Conservation (phyloP, 2,888 invertebrate species). For the Plebejus anna region DNA sequence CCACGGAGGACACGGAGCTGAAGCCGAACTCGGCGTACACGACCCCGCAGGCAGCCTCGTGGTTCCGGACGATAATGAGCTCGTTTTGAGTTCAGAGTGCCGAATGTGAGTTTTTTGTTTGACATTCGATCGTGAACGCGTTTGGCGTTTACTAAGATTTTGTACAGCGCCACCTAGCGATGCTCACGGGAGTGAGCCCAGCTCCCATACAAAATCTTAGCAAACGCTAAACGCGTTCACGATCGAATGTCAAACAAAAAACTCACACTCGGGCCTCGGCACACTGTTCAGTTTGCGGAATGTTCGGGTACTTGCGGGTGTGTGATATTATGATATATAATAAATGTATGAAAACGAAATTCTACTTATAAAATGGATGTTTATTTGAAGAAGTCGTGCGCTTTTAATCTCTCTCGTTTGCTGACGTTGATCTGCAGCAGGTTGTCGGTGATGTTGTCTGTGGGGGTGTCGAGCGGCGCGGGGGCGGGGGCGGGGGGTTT, state of each 20-base stretch:
- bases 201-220: too few relatives aligned
- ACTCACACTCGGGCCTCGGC: too few relatives aligned
- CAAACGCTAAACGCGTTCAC: too few relatives aligned
- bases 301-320: not conserved
- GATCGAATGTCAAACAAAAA: too few relatives aligned
- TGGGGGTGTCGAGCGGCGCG: constrained; percentile 33
- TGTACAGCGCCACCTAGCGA: too few relatives aligned
- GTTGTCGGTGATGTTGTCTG: constrained; percentile 86
- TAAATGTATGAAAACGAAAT: not conserved
- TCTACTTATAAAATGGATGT: constrained; percentile 24
- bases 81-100: constrained; percentile 46
- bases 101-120: too few relatives aligned
- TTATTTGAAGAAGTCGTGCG: constrained; percentile 87
- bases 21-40: constrained; percentile 58
- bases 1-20: constrained; percentile 53
- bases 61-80: constrained; percentile 49
- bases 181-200: too few relatives aligned
- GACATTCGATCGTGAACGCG: too few relatives aligned
- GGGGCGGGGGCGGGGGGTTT: constrained; percentile 37
- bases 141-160: too few relatives aligned
- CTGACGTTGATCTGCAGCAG: constrained; percentile 88
- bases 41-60: constrained; percentile 45
- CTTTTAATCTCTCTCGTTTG: constrained; percentile 86
- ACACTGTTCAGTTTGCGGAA: too few relatives aligned
- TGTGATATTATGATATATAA: not conserved